phyloP scores from a whole-genome alignment of 1,140 invertebrate genomes.

The Cydia pomonella region DNA sequence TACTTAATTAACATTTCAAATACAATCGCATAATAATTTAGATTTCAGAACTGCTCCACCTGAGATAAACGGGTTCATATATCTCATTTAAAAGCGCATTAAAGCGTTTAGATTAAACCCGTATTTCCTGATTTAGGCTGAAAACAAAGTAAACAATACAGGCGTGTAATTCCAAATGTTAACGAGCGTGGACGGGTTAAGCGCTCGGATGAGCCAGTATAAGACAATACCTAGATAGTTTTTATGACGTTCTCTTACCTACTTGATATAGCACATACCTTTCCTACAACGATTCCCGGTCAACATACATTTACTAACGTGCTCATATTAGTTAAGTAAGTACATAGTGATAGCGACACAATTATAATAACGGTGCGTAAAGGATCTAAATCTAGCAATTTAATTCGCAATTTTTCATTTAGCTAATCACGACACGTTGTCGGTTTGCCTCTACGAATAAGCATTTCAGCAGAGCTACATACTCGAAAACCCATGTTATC shows the following conservation, averaged over 20 bases:
- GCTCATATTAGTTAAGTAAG: too few species aligned
- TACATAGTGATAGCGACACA: too few species aligned
- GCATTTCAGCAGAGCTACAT: too few species aligned
- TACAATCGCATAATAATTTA: not conserved
- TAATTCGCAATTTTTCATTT: too few species aligned
- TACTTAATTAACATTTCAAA: constrained; percentile 2
- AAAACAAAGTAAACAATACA: constrained; percentile 5
- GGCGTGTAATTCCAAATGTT: not conserved
- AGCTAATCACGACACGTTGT: too few species aligned
- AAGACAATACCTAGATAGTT: not conserved
- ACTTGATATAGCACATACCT: not conserved
- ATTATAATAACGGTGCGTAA: too few species aligned
- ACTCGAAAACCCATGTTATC: too few species aligned
- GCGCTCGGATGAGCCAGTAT: not conserved
- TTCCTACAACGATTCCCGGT: not conserved
- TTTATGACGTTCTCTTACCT: too few species aligned
- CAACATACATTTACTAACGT: too few species aligned
- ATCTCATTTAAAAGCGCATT: not conserved
- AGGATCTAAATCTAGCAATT: too few species aligned
- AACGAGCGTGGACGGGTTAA: not conserved
- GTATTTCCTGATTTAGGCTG: constrained; percentile 7
- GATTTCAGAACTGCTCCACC: not conserved
- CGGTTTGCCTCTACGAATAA: too few species aligned
- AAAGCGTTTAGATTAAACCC: not conserved
- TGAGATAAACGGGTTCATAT: not conserved